phyloP scores from a whole-genome alignment of 2,888 invertebrate species.

The Yponomeuta plumbellus region DNA sequence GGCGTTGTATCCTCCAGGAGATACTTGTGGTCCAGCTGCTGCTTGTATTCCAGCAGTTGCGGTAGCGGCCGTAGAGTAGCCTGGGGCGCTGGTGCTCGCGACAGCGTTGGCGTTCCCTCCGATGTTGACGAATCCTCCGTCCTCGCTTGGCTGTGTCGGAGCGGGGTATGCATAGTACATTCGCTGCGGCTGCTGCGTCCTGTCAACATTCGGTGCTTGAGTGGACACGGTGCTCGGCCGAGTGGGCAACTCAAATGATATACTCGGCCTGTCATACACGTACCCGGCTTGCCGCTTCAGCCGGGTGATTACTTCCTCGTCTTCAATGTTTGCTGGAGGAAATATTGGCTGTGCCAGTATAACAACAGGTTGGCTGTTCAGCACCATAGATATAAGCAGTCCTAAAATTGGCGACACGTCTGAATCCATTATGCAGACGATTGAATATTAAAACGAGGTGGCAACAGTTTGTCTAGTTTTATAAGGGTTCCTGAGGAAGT shows the following conservation, averaged over 20 bases:
- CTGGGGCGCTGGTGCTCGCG: conserved; percentile 24
- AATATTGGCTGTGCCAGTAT: conserved; percentile 25
- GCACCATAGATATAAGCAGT: neutral
- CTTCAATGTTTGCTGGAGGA: conserved; percentile 23
- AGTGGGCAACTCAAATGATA: conserved; percentile 60
- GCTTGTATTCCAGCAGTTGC: conserved; percentile 9
- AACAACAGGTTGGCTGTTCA: conserved; percentile 3
- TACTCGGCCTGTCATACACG: conserved; percentile 58
- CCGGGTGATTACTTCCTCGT: conserved; percentile 32
- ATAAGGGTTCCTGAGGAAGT: conserved; percentile 48
- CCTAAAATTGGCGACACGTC: conserved; percentile 20
- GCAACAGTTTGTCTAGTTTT: conserved; percentile 37
- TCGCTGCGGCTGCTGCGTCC: conserved; percentile 56
- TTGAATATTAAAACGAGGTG: conserved; percentile 40
- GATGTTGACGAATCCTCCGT: conserved; percentile 38
- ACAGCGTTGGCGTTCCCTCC: conserved; percentile 32
- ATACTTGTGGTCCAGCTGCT: no score
- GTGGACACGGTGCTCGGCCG: conserved; percentile 40
- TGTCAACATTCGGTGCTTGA: conserved; percentile 58
- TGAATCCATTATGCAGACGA: conserved; percentile 34
- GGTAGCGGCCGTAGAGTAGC: neutral
- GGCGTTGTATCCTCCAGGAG: no score
- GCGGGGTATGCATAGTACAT: conserved; percentile 67
- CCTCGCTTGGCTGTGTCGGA: conserved; percentile 29
- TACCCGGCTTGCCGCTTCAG: conserved; percentile 62